phyloP scores from a whole-genome alignment of 2,797 vertebrate species.

The Pangasius sanitwongsei region DNA sequence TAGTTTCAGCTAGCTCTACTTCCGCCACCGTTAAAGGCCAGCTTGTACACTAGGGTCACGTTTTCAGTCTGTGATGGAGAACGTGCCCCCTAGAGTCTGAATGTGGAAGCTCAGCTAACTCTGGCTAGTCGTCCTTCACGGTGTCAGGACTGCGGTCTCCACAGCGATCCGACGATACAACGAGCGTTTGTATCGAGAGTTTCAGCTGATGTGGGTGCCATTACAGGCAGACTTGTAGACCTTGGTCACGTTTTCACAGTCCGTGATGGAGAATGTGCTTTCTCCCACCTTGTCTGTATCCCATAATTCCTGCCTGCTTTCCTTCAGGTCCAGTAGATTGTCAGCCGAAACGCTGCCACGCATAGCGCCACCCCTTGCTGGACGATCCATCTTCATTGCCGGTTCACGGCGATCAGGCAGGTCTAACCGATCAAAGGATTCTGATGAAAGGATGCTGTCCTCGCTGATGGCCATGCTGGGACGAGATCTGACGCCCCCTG shows the following conservation, averaged over 20 bases:
- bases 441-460: slow-evolving; percentile 95
- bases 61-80: neutral
- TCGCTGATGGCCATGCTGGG: slow-evolving; percentile 84
- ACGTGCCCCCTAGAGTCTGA: neutral
- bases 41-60: neutral
- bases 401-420: slow-evolving; percentile 77
- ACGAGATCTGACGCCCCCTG: slow-evolving; percentile 53
- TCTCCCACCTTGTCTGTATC: slow-evolving; percentile 74
- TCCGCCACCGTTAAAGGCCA: neutral
- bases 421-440: slow-evolving; percentile 94
- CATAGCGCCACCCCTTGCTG: slow-evolving; percentile 67
- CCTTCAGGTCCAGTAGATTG: slow-evolving; percentile 80
- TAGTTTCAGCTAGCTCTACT: neutral
- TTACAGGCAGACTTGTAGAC: slow-evolving; percentile 72
- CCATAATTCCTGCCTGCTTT: slow-evolving; percentile 71
- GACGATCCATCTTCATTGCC: slow-evolving; percentile 54
- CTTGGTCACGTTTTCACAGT: slow-evolving; percentile 78
- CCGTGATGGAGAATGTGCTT: slow-evolving; percentile 83
- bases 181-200: neutral
- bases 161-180: too few relatives aligned
- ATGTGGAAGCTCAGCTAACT: neutral
- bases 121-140: neutral
- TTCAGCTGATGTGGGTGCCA: slow-evolving; percentile 30
- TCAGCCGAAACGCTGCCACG: slow-evolving; percentile 87
- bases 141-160: too few relatives aligned